A percentile compares a stretch with the other conserved stretches of the same genome.
Conservation (phyloP, 2,113 vertebrate species). For the Chiloscyllium plagiosum region DNA sequence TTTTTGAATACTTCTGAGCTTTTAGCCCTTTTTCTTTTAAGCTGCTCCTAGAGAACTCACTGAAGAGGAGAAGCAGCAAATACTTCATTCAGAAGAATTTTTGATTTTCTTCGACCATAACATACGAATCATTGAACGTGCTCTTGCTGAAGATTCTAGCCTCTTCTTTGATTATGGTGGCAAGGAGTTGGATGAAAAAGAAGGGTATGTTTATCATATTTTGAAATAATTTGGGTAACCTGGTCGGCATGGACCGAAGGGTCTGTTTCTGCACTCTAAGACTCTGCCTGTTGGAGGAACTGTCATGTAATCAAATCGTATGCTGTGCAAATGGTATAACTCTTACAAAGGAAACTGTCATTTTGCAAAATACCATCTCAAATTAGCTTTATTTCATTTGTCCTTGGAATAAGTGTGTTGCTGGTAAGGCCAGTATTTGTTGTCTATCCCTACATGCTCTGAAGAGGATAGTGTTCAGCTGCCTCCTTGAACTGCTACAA, state of each 20-base stretch:
- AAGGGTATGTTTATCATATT: conserved; percentile 69
- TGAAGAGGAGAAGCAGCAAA: conserved; percentile 93
- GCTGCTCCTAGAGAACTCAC: conserved; percentile 82
- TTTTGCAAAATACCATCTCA: neutral
- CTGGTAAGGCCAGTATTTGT: neutral
- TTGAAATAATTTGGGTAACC: neutral
- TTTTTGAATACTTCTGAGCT: conserved; percentile 45
- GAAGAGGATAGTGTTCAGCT: neutral
- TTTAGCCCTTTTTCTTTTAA: conserved; percentile 47
- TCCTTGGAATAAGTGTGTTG: neutral
- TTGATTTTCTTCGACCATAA: conserved; percentile 94
- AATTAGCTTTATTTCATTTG: neutral
- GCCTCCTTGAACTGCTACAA: too few relatives aligned
- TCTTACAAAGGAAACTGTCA: neutral
- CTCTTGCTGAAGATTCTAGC: conserved; percentile 82
- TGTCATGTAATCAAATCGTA: neutral
- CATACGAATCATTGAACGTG: conserved; percentile 88
- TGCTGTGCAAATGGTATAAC: neutral
- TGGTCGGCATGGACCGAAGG: too few relatives aligned
- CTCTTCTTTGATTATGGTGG: conserved; percentile 96
- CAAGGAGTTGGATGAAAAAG: conserved; percentile 84
- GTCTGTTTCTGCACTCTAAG: neutral
- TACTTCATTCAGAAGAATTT: conserved; percentile 90
- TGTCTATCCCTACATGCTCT: too few relatives aligned
- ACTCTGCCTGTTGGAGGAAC: neutral